A percentile compares a stretch with the other conserved stretches of the same genome.
Evolutionary conservation across 2,888 invertebrate genomes (phyloP).

Genomic region (Abrostola triplasia): DNA sequence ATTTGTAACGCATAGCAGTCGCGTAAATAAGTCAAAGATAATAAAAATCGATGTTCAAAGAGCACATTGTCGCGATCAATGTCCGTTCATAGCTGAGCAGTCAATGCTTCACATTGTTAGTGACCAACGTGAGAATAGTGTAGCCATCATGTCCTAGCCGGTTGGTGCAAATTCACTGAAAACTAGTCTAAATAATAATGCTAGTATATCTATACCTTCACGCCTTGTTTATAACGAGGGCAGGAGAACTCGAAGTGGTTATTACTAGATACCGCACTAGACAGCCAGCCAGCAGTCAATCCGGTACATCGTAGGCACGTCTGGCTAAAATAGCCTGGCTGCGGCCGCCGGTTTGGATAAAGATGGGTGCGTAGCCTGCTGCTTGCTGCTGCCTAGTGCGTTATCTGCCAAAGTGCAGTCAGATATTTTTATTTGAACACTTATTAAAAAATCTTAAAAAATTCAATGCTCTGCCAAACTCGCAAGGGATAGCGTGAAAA

Average conservation of each 20-base stretch:
- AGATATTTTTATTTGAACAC: conserved; percentile 52
- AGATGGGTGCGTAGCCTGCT: conserved; percentile 52
- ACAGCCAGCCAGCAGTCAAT: conserved; percentile 45
- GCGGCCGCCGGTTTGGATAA: conserved; percentile 49
- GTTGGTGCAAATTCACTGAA: conserved; percentile 43
- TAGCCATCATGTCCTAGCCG: conserved; percentile 46
- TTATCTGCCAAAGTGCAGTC: conserved; percentile 53
- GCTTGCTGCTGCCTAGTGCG: conserved; percentile 51
- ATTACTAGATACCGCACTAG: conserved; percentile 54
- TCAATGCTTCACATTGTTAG: conserved; percentile 14
- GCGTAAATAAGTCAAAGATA: no score
- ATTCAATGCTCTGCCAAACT: conserved; percentile 50
- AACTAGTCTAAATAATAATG: conserved; percentile 56
- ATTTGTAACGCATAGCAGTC: no score
- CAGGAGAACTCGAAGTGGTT: conserved; percentile 48
- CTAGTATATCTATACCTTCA: conserved; percentile 51
- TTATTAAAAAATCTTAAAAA: conserved; percentile 30
- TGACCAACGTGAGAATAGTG: conserved; percentile 23
- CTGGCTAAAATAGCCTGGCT: conserved; percentile 52
- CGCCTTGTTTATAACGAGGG: conserved; percentile 49
- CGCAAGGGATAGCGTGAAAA: conserved; percentile 34
- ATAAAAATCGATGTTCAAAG: conserved; percentile 31
- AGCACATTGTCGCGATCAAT: conserved; percentile 16
- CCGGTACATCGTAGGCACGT: conserved; percentile 46
- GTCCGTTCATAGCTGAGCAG: conserved; percentile 42